Conservation (phyloP, 2,113 vertebrate species). For the Pipa parva region DNA sequence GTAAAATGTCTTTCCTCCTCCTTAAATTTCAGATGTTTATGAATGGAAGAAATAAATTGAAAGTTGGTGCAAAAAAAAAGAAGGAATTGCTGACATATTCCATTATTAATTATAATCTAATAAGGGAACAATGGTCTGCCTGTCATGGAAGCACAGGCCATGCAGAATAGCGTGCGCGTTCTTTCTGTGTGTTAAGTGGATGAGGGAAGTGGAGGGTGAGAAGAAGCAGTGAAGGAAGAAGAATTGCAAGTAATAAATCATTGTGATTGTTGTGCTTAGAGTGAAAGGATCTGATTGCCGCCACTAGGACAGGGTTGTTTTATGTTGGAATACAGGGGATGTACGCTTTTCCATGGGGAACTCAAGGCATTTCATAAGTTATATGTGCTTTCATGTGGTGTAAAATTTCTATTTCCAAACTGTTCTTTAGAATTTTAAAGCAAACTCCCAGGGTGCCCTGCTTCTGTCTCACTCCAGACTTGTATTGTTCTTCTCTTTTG, state of each 20-base stretch:
- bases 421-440: background rate
- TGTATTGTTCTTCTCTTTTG: background rate
- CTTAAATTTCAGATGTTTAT: background rate
- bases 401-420: background rate
- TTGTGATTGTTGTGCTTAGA: conserved; percentile 34
- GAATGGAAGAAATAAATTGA: background rate
- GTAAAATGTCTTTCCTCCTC: background rate
- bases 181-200: conserved; percentile 9
- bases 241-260: conserved; percentile 28
- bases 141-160: conserved; percentile 3
- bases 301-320: conserved; percentile 8
- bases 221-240: conserved; percentile 17
- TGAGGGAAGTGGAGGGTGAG: conserved; percentile 10
- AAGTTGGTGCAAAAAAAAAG: background rate
- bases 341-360: background rate
- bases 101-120: conserved; percentile 24
- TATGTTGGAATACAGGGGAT: conserved; percentile 7
- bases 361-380: background rate
- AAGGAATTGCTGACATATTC: conserved; percentile 1
- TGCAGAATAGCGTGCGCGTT: background rate
- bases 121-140: conserved; percentile 9
- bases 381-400: background rate
- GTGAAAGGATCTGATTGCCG: conserved; percentile 22
- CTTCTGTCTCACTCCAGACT: background rate
- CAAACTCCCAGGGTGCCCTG: background rate